These are phyloP conservation scores for Eolophus roseicapilla DNA, from an alignment of 2,113 vertebrate species.

Conservation along the genomic window DNA sequence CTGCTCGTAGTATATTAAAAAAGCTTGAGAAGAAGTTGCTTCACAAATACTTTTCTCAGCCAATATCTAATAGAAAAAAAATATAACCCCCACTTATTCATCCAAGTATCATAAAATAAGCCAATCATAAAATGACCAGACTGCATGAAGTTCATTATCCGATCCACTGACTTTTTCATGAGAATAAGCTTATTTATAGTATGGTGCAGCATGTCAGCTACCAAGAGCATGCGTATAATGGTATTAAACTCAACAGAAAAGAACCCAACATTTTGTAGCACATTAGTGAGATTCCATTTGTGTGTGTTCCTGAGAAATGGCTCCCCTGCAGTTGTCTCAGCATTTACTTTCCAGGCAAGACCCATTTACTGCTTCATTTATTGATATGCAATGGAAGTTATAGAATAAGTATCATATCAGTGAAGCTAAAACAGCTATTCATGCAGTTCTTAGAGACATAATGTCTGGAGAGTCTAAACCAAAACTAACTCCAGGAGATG, in stretches of 20 bases:
- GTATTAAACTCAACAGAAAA: not conserved
- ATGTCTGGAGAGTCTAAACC: conserved; percentile 1
- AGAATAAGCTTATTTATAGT: conserved; percentile 29
- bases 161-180: conserved; percentile 15
- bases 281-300: conserved; percentile 25
- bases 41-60: not conserved
- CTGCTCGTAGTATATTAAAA: not conserved
- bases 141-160: not conserved
- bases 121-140: not conserved
- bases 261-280: not conserved
- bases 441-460: not conserved
- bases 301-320: conserved; percentile 18
- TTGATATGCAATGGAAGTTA: conserved; percentile 37
- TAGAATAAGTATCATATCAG: not conserved
- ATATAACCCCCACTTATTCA: not conserved
- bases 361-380: conserved; percentile 40
- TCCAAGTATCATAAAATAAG: not conserved
- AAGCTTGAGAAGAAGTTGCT: not conserved
- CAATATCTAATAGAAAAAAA: not conserved
- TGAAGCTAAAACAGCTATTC: conserved; percentile 21
- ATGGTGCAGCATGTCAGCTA: not conserved
- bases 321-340: not conserved
- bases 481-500: conserved; percentile 1
- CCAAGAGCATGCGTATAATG: not conserved
- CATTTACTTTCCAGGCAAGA: conserved; percentile 35